Evolutionary conservation across 2,888 invertebrate genomes (phyloP).

Genomic region (Drosophila putrida): DNA sequence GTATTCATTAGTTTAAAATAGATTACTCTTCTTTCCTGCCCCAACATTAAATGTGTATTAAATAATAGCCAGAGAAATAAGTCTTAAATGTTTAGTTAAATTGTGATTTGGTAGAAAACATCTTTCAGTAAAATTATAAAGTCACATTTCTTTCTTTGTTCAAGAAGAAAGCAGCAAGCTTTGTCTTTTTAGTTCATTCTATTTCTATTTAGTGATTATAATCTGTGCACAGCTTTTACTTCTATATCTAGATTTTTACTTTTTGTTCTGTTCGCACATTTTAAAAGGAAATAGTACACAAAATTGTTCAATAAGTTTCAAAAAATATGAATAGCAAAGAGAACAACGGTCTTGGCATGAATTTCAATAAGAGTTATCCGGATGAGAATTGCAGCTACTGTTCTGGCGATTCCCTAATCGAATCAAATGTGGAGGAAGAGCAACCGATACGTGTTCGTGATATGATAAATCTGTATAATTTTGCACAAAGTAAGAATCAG

Average conservation of each 20-base stretch:
- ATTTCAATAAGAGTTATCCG: constrained; percentile 24
- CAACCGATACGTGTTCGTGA: constrained; percentile 78
- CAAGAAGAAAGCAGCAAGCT: constrained; percentile 32
- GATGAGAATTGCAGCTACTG: constrained; percentile 59
- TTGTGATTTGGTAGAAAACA: background rate
- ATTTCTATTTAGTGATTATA: background rate
- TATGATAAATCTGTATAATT: constrained; percentile 82
- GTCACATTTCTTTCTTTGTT: background rate
- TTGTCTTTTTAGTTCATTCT: constrained; percentile 13
- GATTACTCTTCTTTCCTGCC: background rate
- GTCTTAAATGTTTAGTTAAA: background rate
- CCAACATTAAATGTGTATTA: background rate
- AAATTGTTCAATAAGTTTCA: constrained; percentile 18
- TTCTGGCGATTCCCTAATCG: constrained; percentile 40
- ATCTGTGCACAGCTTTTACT: constrained; percentile 26
- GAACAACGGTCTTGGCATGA: constrained; percentile 31
- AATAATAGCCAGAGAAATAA: background rate
- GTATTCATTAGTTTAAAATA: background rate
- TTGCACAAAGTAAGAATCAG: constrained; percentile 71
- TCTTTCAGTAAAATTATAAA: too few species aligned
- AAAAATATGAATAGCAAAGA: constrained; percentile 43
- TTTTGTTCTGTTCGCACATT: constrained; percentile 49
- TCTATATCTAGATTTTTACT: constrained; percentile 38
- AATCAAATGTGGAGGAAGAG: constrained; percentile 24
- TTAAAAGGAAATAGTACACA: constrained; percentile 39